Conservation (phyloP, 2,888 invertebrate species). For the Orthonychiurus folsomi region DNA sequence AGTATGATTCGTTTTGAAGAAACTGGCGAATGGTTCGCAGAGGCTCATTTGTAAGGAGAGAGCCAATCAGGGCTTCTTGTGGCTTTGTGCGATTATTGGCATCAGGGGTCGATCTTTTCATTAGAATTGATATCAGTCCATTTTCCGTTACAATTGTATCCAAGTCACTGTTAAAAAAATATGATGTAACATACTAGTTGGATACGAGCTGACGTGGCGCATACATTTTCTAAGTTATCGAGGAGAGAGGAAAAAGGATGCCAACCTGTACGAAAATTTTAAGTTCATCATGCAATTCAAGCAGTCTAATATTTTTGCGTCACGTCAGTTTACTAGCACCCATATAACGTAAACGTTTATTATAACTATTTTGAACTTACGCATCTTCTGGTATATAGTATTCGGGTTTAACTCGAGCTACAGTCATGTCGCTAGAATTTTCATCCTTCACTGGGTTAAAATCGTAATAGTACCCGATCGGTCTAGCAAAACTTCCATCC, state of each 20-base stretch:
- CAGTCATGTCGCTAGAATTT: not conserved
- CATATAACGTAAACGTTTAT: too few species aligned
- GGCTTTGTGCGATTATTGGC: not conserved
- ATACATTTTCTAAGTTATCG: too few species aligned
- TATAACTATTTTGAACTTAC: too few species aligned
- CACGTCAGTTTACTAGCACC: too few species aligned
- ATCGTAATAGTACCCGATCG: not conserved
- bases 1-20: not conserved
- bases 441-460: not conserved
- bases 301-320: too few species aligned
- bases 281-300: too few species aligned
- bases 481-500: slow-evolving; percentile 6
- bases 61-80: slow-evolving; percentile 4
- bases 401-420: not conserved
- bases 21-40: not conserved
- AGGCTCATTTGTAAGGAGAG: slow-evolving; percentile 6
- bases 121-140: slow-evolving; percentile 1
- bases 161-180: not conserved
- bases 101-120: not conserved
- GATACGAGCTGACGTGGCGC: too few species aligned
- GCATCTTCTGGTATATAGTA: not conserved
- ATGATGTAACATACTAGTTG: not conserved
- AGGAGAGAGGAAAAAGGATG: too few species aligned
- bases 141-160: slow-evolving; percentile 5
- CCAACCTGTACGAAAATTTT: too few species aligned